Conservation (phyloP, 2,888 invertebrate species). For the Dromius quadrimaculatus region DNA sequence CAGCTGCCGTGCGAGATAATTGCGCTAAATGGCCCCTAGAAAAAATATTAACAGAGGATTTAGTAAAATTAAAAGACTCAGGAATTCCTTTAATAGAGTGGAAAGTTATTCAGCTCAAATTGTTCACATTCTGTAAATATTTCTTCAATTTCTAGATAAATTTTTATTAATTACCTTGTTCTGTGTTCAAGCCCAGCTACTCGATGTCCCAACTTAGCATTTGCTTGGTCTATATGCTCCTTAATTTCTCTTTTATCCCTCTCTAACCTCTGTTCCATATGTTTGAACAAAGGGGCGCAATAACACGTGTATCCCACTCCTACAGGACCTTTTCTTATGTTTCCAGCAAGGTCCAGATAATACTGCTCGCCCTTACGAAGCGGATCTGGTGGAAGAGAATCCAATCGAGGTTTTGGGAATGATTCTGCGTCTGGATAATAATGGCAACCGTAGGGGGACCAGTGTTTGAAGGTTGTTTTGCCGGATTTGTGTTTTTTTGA, state of each 20-base stretch:
- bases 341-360: slow-evolving; percentile 93
- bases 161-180: slow-evolving; percentile 66
- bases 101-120: background rate
- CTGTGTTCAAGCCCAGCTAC: slow-evolving; percentile 83
- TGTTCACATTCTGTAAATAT: background rate
- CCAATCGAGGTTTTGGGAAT: slow-evolving; percentile 87
- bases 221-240: slow-evolving; percentile 82
- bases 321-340: slow-evolving; percentile 95
- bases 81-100: no score
- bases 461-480: slow-evolving; percentile 67
- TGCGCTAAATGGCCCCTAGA: slow-evolving; percentile 64
- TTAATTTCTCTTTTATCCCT: slow-evolving; percentile 84
- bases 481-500: slow-evolving; percentile 36
- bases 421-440: slow-evolving; percentile 88
- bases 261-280: slow-evolving; percentile 86
- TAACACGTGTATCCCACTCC: slow-evolving; percentile 93
- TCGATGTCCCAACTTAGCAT: slow-evolving; percentile 83
- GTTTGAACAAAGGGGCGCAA: slow-evolving; percentile 91
- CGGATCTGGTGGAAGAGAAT: slow-evolving; percentile 88
- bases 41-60: no score
- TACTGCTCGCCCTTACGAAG: slow-evolving; percentile 91
- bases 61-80: no score
- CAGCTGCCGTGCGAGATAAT: slow-evolving; percentile 75
- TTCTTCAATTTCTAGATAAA: background rate
- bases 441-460: slow-evolving; percentile 94